Conservation (phyloP, 1,140 invertebrate genomes). For the Drosophila chauvacae region DNA sequence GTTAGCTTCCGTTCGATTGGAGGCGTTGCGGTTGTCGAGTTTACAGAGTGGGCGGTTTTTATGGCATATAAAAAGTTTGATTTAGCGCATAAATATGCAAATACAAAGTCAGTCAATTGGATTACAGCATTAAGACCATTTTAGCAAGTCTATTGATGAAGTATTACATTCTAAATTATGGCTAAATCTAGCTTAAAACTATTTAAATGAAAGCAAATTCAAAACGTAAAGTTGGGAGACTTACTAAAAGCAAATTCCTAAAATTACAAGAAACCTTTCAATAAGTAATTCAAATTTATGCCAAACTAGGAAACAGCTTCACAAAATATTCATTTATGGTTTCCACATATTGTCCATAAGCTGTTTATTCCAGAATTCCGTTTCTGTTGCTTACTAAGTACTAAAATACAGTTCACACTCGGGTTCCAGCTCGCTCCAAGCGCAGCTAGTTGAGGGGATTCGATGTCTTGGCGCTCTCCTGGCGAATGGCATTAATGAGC, state of each 20-base stretch:
- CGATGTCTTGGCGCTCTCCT: conserved; percentile 91
- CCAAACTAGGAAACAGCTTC: background rate
- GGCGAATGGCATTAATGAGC: conserved; percentile 92
- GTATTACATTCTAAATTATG: conserved; percentile 5
- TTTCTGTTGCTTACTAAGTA: conserved; percentile 49
- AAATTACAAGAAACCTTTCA: background rate
- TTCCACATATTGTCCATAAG: conserved; percentile 28
- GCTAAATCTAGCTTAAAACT: background rate
- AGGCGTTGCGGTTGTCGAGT: conserved; percentile 57
- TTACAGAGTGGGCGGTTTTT: conserved; percentile 42
- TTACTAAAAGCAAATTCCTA: background rate
- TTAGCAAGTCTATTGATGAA: conserved; percentile 6
- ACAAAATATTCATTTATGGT: background rate
- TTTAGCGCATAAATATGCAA: conserved; percentile 24
- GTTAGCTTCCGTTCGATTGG: conserved; percentile 59
- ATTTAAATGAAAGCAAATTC: background rate
- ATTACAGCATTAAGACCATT: conserved; percentile 7
- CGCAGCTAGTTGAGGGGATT: conserved; percentile 77
- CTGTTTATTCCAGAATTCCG: conserved; percentile 53
- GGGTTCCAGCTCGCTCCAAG: conserved; percentile 13
- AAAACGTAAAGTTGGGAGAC: background rate
- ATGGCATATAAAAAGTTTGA: conserved; percentile 10
- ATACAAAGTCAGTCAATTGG: background rate
- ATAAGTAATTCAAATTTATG: background rate
- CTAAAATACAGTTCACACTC: conserved; percentile 48